Evolutionary conservation across 2,797 vertebrate species (phyloP), one percentile per base, ranked within the genome.

Genomic region (Crenuchus spilurus): DNA sequence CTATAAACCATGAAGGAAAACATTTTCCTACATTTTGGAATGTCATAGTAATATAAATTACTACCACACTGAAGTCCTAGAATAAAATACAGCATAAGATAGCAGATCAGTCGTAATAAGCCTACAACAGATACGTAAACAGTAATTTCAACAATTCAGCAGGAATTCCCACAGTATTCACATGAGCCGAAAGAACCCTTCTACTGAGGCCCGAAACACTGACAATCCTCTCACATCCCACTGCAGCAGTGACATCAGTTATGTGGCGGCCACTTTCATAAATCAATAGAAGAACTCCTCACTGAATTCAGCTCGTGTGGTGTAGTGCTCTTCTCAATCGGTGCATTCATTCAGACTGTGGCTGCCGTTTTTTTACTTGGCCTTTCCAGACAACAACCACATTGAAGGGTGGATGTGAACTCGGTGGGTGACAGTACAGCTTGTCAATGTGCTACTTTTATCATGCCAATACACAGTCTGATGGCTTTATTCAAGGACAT

Each of bases 351-450:
- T 71, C 62, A 24, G 48, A 55, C 22, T 9, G 18, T 20, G 41
- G 33, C 33, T n/a, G n/a, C n/a, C 18, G 51, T 37, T 57, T 51
- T 35, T 63, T 72, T 72, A 33, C 65, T 31, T 35, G 75, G 48
- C 57, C 62, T 78, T 81, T 75, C 26, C 52, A 73, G 26, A 81
- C 72, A 78, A 72, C 64, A 14, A 55, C 33, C 48, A 62, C 72
- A 78, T 81, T 81, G 75, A 75, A 72, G n/a, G 67, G 72, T 74
- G 72, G 63, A 61, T 73, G 74, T 4, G 30, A 68, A 49, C 58
- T 42, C 55, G 5, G 68, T 64, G 68, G 72, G 75, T 58, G 72
- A 71, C 22, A 24, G 70, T 58, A 63, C 66, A 70, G 52, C 70
- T 8, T 44, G 72, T 70, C 65, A 72, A 58, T 39, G 54, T 46